Conservation (phyloP, 2,888 invertebrate genomes). For the Hirtodrosophila histrioides region DNA sequence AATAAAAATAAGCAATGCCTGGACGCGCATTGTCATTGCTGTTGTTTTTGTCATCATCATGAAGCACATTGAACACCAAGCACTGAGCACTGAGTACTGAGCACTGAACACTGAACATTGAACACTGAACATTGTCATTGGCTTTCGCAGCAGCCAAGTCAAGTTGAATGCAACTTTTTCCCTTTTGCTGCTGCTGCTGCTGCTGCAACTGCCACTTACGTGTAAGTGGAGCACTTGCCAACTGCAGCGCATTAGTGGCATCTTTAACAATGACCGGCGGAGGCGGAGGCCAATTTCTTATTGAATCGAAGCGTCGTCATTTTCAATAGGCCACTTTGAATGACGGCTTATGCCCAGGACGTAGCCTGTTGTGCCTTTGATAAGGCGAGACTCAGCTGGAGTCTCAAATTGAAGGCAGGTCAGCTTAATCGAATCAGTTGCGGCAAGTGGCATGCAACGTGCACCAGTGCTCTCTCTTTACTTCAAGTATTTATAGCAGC, state of each 20-base stretch:
- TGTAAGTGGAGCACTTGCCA: conserved; percentile 53
- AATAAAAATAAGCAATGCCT: conserved; percentile 78
- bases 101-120: conserved; percentile 18
- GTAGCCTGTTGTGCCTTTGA: conserved; percentile 34
- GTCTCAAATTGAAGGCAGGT: neutral
- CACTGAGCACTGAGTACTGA: conserved; percentile 20
- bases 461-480: conserved; percentile 52
- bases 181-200: conserved; percentile 31
- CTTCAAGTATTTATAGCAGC: no score
- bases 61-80: conserved; percentile 70
- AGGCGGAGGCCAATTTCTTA: conserved; percentile 72
- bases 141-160: conserved; percentile 35
- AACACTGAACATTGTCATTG: conserved; percentile 59
- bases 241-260: conserved; percentile 68
- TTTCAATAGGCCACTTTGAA: conserved; percentile 20
- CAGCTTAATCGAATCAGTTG: neutral
- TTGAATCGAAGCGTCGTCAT: conserved; percentile 54
- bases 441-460: neutral
- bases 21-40: conserved; percentile 48
- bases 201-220: conserved; percentile 46
- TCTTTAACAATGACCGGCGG: conserved; percentile 63
- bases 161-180: conserved; percentile 30
- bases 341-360: conserved; percentile 30
- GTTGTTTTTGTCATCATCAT: conserved; percentile 51
- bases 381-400: conserved; percentile 33